Base-by-base conservation (phyloP, 37 sponge, comb jelly and placozoan species). In the Tethya wilhelma region DNA sequence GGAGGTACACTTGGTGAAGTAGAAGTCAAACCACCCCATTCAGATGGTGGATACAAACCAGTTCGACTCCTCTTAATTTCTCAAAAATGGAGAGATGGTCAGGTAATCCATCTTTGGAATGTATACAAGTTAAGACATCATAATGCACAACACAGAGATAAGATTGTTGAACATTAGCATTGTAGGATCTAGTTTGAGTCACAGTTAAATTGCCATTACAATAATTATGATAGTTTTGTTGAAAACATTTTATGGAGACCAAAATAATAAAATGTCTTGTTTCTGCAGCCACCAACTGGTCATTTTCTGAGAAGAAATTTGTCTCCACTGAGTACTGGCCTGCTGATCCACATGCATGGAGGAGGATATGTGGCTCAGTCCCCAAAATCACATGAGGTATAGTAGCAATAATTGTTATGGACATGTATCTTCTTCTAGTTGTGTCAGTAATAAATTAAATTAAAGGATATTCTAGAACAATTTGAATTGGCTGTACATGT, bases 351-450 rank as follows among this genome's bases (percentile, higher is more conserved):
- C 79, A 75, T 93, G 37, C 98, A 98, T 65, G 98, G 98, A 22
- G 98, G 98, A 55, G 98, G 98, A 0, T 98, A 88, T 64, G 96
- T 98, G 14, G 88, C 96, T 0, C 93, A 93, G 56, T 87, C 91
- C 17, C 79, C 93, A 53, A 74, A 76, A 40, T 83, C 94, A 67
- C 96, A 95, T 67, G 93, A 95, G 90, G 97, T 96, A 60, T 56
- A 87, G 26, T 8, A 33, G 23, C 4, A 4, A 1, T 40, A 64
- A 3, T 36, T n/a, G n/a, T n/a, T n/a, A n/a, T n/a, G n/a, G n/a
- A n/a, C n/a, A n/a, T n/a, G n/a, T n/a, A n/a, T n/a, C n/a, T n/a
- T n/a, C n/a, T n/a, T n/a, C n/a, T n/a, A n/a, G n/a, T n/a, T n/a
- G n/a, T n/a, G n/a, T n/a, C n/a, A n/a, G n/a, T n/a, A n/a, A n/a